Conservation (phyloP, 2,797 vertebrate species). For the Lacerta bilineata region DNA sequence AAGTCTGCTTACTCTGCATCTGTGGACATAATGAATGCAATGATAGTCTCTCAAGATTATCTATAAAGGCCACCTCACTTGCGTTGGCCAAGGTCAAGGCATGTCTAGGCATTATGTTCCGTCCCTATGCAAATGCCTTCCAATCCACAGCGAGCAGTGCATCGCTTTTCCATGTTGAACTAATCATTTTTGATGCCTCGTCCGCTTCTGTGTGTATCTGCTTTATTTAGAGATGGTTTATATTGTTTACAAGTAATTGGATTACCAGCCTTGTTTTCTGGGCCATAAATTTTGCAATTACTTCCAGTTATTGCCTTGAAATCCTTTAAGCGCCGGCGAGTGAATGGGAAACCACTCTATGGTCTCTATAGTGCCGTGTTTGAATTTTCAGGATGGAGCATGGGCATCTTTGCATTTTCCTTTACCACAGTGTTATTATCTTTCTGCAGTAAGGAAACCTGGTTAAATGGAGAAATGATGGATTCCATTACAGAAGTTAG, state of each 20-base stretch:
- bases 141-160: neutral
- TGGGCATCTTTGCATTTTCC: neutral
- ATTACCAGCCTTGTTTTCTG: slow-evolving; percentile 62
- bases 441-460: slow-evolving; percentile 9
- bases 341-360: slow-evolving; percentile 19
- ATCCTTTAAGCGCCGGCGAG: slow-evolving; percentile 17
- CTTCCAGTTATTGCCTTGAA: slow-evolving; percentile 44
- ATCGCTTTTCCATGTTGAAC: neutral
- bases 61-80: neutral
- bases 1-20: neutral
- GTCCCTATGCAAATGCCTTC: neutral
- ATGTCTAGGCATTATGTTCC: neutral
- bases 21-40: neutral
- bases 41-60: neutral
- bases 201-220: slow-evolving; percentile 45
- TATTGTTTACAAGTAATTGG: slow-evolving; percentile 69
- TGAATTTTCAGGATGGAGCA: slow-evolving; percentile 9
- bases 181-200: neutral
- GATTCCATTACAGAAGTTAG: slow-evolving; percentile 18
- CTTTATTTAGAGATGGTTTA: slow-evolving; percentile 55
- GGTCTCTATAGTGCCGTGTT: neutral
- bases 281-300: slow-evolving; percentile 66
- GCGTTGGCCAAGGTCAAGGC: neutral
- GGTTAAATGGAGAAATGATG: slow-evolving; percentile 18
- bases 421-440: neutral